A percentile compares a stretch with the other conserved stretches of the same genome.
Evolutionary conservation across 2,888 invertebrate genomes (phyloP).

Genomic region (Drosophila mimica): DNA sequence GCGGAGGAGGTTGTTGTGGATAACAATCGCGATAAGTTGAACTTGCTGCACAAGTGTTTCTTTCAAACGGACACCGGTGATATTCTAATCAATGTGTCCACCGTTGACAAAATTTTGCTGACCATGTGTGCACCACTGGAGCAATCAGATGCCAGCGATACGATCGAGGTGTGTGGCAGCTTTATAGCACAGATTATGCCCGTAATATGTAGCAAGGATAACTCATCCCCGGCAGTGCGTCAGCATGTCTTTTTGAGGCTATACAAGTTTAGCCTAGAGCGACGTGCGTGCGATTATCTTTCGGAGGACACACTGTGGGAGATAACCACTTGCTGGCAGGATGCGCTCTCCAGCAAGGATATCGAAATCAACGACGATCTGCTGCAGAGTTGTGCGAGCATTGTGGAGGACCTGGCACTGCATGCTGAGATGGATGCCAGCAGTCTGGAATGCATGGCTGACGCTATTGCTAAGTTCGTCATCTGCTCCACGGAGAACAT

Average conservation of each 20-base stretch:
- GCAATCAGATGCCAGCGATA: conserved; percentile 59
- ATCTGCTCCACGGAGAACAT: conserved; percentile 82
- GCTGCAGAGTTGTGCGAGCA: conserved; percentile 67
- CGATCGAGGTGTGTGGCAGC: conserved; percentile 86
- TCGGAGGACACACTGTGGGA: conserved; percentile 86
- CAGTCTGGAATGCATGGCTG: conserved; percentile 74
- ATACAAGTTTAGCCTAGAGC: conserved; percentile 85
- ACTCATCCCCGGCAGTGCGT: conserved; percentile 83
- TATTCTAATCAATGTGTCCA: conserved; percentile 79
- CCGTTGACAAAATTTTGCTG: conserved; percentile 81
- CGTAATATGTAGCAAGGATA: conserved; percentile 85
- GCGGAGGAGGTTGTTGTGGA: conserved; percentile 75
- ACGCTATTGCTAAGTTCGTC: conserved; percentile 79
- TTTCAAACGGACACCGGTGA: conserved; percentile 84
- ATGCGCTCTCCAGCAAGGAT: conserved; percentile 85
- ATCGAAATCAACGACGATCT: conserved; percentile 73
- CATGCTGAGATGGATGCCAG: conserved; percentile 36
- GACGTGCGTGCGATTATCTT: conserved; percentile 77
- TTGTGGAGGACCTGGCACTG: conserved; percentile 64
- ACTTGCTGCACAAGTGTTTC: conserved; percentile 84
- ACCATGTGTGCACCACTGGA: conserved; percentile 78
- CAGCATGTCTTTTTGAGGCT: conserved; percentile 85
- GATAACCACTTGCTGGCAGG: conserved; percentile 87
- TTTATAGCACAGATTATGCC: conserved; percentile 86
- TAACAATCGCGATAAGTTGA: conserved; percentile 79